Percentiles rank a stretch among this genome's conserved stretches.
These are phyloP conservation scores for Colletes collaris DNA, from an alignment of 2,888 invertebrate species.

Conservation along the genomic window DNA sequence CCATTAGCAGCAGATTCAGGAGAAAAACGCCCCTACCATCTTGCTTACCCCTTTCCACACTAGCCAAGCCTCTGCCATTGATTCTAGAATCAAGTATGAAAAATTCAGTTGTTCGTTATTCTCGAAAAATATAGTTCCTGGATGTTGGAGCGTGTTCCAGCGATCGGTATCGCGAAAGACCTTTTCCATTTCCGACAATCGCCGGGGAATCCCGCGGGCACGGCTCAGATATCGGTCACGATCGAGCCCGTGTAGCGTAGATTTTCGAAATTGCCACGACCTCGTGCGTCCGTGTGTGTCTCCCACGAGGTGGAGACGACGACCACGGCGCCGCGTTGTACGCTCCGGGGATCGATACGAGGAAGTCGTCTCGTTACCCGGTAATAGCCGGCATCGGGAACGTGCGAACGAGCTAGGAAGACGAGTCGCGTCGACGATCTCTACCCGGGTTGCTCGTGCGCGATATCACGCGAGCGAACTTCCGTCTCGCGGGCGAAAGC, in stretches of 20 bases:
- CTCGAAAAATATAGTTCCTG: too few relatives aligned
- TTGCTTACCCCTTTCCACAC: too few relatives aligned
- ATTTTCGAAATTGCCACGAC: slow-evolving; percentile 12
- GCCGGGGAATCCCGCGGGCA: background rate
- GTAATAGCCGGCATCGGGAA: slow-evolving; percentile 33
- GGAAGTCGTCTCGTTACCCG: slow-evolving; percentile 41
- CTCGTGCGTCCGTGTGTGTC: background rate
- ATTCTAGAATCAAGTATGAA: too few relatives aligned
- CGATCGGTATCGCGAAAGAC: too few relatives aligned
- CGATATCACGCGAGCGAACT: slow-evolving; percentile 39
- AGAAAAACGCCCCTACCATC: too few relatives aligned
- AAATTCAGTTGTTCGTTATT: too few relatives aligned
- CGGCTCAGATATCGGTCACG: background rate
- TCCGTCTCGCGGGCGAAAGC: slow-evolving; percentile 37
- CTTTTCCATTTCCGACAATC: background rate
- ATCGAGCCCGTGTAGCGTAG: background rate
- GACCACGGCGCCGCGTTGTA: background rate
- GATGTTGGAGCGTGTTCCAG: too few relatives aligned
- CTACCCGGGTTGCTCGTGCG: background rate
- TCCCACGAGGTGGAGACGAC: background rate
- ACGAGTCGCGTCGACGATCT: slow-evolving; percentile 36
- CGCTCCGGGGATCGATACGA: slow-evolving; percentile 21
- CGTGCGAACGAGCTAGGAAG: slow-evolving; percentile 50
- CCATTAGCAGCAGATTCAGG: too few relatives aligned
- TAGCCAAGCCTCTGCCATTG: too few relatives aligned